A percentile compares a stretch with the other conserved stretches of the same genome.
phyloP scores from a whole-genome alignment of 2,113 vertebrate species.

The Epinephelus moara region DNA sequence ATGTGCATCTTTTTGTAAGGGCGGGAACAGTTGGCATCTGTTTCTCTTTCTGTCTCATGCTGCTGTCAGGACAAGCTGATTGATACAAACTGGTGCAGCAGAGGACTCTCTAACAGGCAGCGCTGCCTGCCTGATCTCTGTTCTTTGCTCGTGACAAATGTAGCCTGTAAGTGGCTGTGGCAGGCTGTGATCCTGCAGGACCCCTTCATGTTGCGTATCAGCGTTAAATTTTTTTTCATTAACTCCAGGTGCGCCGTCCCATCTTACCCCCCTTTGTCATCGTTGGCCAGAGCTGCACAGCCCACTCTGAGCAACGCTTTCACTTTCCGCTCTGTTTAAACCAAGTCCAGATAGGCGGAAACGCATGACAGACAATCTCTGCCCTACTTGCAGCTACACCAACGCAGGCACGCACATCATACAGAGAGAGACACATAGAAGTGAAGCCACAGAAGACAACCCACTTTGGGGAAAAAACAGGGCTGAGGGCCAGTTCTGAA shows the following conservation, averaged over 20 bases:
- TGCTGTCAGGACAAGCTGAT: conserved; percentile 59
- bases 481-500: conserved; percentile 61
- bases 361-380: conserved; percentile 54
- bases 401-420: conserved; percentile 35
- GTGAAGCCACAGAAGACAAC: conserved; percentile 44
- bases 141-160: conserved; percentile 66
- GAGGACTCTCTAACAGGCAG: conserved; percentile 23
- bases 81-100: conserved; percentile 54
- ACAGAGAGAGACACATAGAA: conserved; percentile 11
- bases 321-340: conserved; percentile 67
- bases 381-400: conserved; percentile 54
- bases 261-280: conserved; percentile 25
- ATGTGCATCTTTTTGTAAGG: background rate
- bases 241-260: conserved; percentile 64
- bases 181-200: conserved; percentile 74
- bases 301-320: conserved; percentile 16
- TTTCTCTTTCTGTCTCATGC: conserved; percentile 37
- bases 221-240: conserved; percentile 61
- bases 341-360: conserved; percentile 44
- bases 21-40: conserved; percentile 30
- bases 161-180: conserved; percentile 65
- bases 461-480: conserved; percentile 35
- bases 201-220: conserved; percentile 59
- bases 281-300: conserved; percentile 6
- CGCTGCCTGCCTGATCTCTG: conserved; percentile 5